phyloP scores from a whole-genome alignment of 2,113 vertebrate genomes.

The Castor canadensis region DNA sequence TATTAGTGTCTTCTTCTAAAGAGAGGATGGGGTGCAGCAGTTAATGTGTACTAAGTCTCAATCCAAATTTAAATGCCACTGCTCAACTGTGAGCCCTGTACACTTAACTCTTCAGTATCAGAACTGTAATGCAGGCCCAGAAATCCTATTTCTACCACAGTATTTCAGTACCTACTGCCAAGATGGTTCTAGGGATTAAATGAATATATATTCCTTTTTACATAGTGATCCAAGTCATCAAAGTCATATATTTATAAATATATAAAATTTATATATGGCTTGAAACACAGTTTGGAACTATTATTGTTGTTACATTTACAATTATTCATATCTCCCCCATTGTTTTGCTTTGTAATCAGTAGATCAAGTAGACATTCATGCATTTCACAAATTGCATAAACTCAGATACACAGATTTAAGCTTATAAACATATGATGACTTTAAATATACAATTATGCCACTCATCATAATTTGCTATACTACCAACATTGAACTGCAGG shows the following conservation, averaged over 20 bases:
- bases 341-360: constrained; percentile 63
- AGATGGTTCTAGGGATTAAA: not conserved
- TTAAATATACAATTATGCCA: constrained; percentile 61
- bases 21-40: not conserved
- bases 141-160: not conserved
- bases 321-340: not conserved
- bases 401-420: constrained; percentile 65
- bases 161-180: not conserved
- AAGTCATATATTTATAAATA: not conserved
- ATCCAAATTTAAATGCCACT: not conserved
- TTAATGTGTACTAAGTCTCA: not conserved
- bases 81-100: not conserved
- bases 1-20: not conserved
- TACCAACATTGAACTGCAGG: constrained; percentile 52
- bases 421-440: constrained; percentile 40
- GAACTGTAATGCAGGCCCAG: no score
- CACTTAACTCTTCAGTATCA: no score
- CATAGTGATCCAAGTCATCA: not conserved
- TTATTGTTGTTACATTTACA: not conserved
- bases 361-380: constrained; percentile 62
- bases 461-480: constrained; percentile 55
- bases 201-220: not conserved
- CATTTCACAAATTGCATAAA: constrained; percentile 62
- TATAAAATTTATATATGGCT: not conserved
- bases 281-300: not conserved